phyloP scores from a whole-genome alignment of 2,797 vertebrate genomes.

The Enteromius unitaeniatus region DNA sequence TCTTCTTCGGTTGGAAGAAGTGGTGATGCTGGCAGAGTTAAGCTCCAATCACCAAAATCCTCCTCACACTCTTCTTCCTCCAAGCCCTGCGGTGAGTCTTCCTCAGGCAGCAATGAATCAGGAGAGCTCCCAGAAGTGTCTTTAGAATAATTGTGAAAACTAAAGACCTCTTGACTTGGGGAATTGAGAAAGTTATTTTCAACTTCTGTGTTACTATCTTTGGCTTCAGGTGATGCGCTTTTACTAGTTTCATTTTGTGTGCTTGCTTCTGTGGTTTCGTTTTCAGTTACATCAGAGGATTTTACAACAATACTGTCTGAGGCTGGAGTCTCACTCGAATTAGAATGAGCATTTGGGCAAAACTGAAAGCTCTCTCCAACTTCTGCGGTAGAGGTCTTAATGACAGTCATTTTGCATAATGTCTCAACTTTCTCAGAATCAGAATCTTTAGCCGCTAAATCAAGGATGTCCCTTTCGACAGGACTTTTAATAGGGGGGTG shows the following conservation, averaged over 20 bases:
- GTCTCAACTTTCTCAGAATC: conserved; percentile 11
- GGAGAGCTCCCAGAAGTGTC: conserved; percentile 73
- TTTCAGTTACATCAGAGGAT: conserved; percentile 14
- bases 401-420: conserved; percentile 9
- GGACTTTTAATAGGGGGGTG: not conserved
- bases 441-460: conserved; percentile 24
- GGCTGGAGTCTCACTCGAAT: not conserved
- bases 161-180: conserved; percentile 79
- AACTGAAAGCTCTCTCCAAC: conserved; percentile 12
- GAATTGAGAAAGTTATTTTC: conserved; percentile 66
- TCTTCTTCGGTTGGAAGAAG: conserved; percentile 52
- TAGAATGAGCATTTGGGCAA: not conserved
- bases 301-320: not conserved
- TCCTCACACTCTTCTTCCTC: conserved; percentile 61
- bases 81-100: conserved; percentile 51
- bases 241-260: conserved; percentile 15
- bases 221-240: conserved; percentile 43
- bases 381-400: not conserved
- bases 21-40: conserved; percentile 69
- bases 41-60: conserved; percentile 64
- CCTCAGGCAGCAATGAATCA: conserved; percentile 58
- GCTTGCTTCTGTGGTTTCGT: conserved; percentile 35
- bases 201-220: conserved; percentile 39
- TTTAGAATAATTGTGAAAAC: conserved; percentile 86
- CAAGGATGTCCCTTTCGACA: not conserved